phyloP scores from a whole-genome alignment of 2,888 invertebrate genomes.

The Aspidiotus rigidus region DNA sequence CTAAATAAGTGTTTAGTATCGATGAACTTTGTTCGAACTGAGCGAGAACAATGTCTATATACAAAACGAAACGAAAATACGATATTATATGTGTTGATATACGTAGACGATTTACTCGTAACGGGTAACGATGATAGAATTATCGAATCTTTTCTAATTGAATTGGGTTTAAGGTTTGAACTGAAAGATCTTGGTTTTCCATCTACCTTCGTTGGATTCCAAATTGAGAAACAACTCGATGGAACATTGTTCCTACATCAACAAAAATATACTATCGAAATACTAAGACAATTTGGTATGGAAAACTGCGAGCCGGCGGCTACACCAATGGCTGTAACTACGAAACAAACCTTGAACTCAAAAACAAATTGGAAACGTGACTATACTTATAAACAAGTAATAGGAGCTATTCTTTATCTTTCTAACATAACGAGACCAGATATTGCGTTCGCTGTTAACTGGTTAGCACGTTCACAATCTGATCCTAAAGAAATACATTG shows the following conservation, averaged over 20 bases:
- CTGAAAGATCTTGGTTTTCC: neutral
- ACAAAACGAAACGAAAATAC: neutral
- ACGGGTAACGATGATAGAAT: neutral
- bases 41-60: neutral
- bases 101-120: neutral
- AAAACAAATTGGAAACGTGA: neutral
- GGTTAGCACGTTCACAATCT: neutral
- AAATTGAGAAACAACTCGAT: neutral
- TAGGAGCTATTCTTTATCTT: conserved; percentile 2
- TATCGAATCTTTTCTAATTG: neutral
- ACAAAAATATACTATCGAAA: neutral
- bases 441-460: conserved; percentile 6
- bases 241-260: conserved; percentile 3
- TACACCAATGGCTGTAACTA: neutral
- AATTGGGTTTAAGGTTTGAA: neutral
- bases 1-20: neutral
- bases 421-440: neutral
- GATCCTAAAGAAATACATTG: conserved; percentile 28
- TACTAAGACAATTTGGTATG: neutral
- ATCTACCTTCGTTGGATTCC: neutral
- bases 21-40: neutral
- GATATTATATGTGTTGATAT: neutral
- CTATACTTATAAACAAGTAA: conserved; percentile 1
- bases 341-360: neutral
- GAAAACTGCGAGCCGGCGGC: neutral